Conservation (phyloP, 1,140 invertebrate genomes). For the Oscheius sp. region DNA sequence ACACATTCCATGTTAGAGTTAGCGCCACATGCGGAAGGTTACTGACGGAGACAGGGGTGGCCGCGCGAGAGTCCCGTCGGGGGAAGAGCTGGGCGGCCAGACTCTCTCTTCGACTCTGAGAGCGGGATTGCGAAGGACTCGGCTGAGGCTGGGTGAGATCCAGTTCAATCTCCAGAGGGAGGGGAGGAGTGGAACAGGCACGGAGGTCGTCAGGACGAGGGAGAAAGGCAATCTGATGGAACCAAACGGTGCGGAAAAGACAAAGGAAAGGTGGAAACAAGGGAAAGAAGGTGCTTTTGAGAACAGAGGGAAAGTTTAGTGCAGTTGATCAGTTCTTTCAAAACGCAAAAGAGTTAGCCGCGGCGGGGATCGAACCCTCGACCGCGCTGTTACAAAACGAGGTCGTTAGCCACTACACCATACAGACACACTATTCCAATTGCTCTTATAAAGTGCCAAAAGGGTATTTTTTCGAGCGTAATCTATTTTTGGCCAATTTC, state of each 20-base stretch:
- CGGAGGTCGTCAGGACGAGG: not conserved
- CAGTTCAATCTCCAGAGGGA: not conserved
- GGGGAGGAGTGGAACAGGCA: not conserved
- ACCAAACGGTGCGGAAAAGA: not conserved
- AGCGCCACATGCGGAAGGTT: not conserved
- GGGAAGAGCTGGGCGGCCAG: not conserved
- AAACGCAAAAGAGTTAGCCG: too few relatives aligned
- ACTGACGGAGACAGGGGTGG: not conserved
- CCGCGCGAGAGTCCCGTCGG: not conserved
- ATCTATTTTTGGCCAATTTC: too few relatives aligned
- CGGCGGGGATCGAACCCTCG: too few relatives aligned
- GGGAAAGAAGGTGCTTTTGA: too few relatives aligned
- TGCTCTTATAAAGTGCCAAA: too few relatives aligned
- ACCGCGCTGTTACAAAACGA: too few relatives aligned
- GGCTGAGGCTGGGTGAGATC: not conserved
- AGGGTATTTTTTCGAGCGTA: too few relatives aligned
- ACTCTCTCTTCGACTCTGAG: not conserved
- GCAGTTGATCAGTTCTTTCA: too few relatives aligned
- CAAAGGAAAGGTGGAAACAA: not conserved
- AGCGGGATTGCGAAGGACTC: not conserved
- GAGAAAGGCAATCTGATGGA: not conserved
- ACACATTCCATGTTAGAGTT: too few relatives aligned
- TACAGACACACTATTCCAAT: too few relatives aligned
- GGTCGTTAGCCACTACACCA: too few relatives aligned
- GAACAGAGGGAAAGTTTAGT: too few relatives aligned